Evolutionary conservation across 2,888 invertebrate genomes (phyloP).

Genomic region (Imbricaverruca yamaguchii): DNA sequence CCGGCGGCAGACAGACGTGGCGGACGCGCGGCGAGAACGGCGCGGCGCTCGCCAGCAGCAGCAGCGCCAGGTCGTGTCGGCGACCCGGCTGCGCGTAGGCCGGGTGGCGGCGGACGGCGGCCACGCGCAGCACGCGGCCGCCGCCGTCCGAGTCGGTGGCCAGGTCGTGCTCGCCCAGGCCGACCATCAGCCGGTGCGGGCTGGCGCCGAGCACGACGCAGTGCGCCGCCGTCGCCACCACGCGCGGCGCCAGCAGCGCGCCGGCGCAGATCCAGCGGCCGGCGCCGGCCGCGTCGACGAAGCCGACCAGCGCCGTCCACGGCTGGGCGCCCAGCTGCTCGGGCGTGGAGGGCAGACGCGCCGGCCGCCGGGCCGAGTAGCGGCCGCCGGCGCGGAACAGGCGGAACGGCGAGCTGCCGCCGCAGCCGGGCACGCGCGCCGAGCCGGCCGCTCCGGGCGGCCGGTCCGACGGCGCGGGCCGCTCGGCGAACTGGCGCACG

Average conservation of each 20-base stretch:
- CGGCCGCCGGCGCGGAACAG: background rate
- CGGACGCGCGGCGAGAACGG: background rate
- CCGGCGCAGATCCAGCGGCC: background rate
- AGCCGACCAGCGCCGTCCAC: background rate
- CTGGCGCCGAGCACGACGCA: background rate
- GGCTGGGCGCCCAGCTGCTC: background rate
- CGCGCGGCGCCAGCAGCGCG: background rate
- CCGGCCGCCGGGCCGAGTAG: background rate
- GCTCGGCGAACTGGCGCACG: background rate
- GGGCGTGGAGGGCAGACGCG: background rate
- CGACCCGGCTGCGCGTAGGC: background rate
- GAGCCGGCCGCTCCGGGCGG: no score
- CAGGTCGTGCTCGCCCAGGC: conserved; percentile 11
- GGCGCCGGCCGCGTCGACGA: background rate
- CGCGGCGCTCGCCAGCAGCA: background rate
- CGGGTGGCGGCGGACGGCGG: background rate
- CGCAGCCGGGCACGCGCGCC: background rate
- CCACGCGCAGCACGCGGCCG: background rate
- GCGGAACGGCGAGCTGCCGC: background rate
- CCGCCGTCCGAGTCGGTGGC: background rate
- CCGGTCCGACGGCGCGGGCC: background rate
- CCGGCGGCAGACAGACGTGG: conserved; percentile 8
- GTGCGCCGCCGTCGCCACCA: background rate
- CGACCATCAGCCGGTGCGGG: background rate
- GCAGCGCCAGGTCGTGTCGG: background rate